A percentile compares a stretch with the other conserved stretches of the same genome.
Evolutionary conservation across 1,140 invertebrate genomes (phyloP).

Genomic region (Bombus ignitus): DNA sequence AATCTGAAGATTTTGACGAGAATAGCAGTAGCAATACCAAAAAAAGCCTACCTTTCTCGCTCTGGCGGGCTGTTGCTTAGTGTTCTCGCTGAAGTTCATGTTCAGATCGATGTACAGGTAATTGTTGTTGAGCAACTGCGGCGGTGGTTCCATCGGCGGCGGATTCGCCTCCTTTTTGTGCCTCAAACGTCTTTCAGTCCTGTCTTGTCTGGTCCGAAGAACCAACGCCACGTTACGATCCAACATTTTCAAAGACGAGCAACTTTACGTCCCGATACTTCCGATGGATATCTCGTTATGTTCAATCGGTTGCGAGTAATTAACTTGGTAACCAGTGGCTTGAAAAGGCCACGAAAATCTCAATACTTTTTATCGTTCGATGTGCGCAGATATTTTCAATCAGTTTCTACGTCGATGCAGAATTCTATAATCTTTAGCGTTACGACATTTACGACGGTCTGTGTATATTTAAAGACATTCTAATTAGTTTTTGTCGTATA

Average conservation of each 20-base stretch:
- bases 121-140: slow-evolving; percentile 71
- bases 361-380: neutral
- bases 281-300: neutral
- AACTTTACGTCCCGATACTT: slow-evolving; percentile 1
- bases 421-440: no score
- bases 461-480: neutral
- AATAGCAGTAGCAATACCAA: neutral
- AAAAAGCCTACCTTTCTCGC: slow-evolving; percentile 49
- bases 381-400: neutral
- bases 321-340: neutral
- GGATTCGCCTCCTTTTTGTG: slow-evolving; percentile 73
- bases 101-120: slow-evolving; percentile 71
- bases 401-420: neutral
- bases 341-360: no score
- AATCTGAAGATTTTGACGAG: neutral
- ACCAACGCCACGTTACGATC: slow-evolving; percentile 72
- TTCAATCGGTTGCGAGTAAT: no score
- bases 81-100: slow-evolving; percentile 67
- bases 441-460: neutral
- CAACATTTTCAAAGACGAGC: slow-evolving; percentile 58
- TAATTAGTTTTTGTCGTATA: neutral
- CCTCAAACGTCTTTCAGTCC: slow-evolving; percentile 72
- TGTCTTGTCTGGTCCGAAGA: slow-evolving; percentile 71
- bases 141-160: slow-evolving; percentile 69
- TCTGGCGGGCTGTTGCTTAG: slow-evolving; percentile 50